phyloP scores from a whole-genome alignment of 2,888 invertebrate genomes.

The Idaea straminata region DNA sequence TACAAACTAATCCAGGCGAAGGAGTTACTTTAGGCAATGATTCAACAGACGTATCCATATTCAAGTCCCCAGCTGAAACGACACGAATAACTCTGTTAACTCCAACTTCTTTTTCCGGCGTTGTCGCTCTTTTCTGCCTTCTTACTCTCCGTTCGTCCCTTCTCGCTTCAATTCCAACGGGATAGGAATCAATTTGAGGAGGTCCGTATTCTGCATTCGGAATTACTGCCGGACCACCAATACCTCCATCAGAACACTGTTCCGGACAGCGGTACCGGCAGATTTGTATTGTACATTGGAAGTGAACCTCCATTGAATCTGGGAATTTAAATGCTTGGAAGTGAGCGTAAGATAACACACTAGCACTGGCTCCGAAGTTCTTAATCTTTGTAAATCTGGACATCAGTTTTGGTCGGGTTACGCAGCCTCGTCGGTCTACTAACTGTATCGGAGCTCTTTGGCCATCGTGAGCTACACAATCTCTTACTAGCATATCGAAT shows the following conservation, averaged over 20 bases:
- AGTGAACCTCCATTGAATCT: constrained; percentile 97
- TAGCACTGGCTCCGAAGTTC: constrained; percentile 96
- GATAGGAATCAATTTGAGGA: constrained; percentile 79
- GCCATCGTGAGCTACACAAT: constrained; percentile 97
- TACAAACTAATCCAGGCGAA: constrained; percentile 91
- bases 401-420: constrained; percentile 95
- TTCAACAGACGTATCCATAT: constrained; percentile 89
- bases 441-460: constrained; percentile 95
- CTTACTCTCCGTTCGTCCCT: constrained; percentile 87
- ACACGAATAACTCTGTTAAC: constrained; percentile 94
- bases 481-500: constrained; percentile 96
- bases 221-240: constrained; percentile 36
- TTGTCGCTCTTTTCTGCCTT: constrained; percentile 81
- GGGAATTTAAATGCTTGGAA: constrained; percentile 98
- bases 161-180: constrained; percentile 83
- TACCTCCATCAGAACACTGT: constrained; percentile 88
- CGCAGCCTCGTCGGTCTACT: constrained; percentile 95
- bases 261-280: constrained; percentile 96
- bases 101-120: constrained; percentile 90
- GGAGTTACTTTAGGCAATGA: constrained; percentile 78
- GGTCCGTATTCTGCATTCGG: constrained; percentile 86
- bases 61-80: constrained; percentile 93
- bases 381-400: constrained; percentile 96
- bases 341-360: constrained; percentile 94
- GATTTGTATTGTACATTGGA: constrained; percentile 97